These are phyloP conservation scores for Osmoderma eremita DNA, from an alignment of 2,888 invertebrate genomes.

Conservation along the genomic window DNA sequence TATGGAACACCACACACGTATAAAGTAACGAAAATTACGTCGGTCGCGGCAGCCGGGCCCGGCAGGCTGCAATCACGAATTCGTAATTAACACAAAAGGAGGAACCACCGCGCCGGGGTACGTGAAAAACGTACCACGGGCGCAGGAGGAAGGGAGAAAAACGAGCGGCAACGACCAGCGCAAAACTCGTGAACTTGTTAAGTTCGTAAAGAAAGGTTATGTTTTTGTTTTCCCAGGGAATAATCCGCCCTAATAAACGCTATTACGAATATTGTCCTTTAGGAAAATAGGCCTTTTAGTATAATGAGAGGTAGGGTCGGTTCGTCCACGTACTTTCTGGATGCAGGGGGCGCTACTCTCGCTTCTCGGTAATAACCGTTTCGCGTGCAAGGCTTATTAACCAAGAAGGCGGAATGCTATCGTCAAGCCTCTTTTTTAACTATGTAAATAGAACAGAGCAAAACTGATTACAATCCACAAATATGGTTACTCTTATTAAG, in stretches of 20 bases:
- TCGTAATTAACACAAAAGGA: slow-evolving; percentile 31
- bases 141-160: slow-evolving; percentile 2
- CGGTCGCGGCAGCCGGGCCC: not conserved
- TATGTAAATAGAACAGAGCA: slow-evolving; percentile 11
- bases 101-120: slow-evolving; percentile 21
- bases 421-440: slow-evolving; percentile 13
- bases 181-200: slow-evolving; percentile 29
- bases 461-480: no score
- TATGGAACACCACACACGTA: slow-evolving; percentile 22
- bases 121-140: slow-evolving; percentile 15
- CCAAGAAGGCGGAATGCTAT: slow-evolving; percentile 17
- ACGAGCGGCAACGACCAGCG: not conserved
- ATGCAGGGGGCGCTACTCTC: slow-evolving; percentile 43
- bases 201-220: slow-evolving; percentile 42
- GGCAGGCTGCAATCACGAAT: slow-evolving; percentile 17
- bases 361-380: slow-evolving; percentile 54
- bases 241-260: slow-evolving; percentile 51
- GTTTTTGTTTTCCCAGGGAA: slow-evolving; percentile 41
- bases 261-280: slow-evolving; percentile 55
- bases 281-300: slow-evolving; percentile 57
- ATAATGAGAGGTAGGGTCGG: slow-evolving; percentile 55
- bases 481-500: no score
- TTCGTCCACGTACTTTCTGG: slow-evolving; percentile 44
- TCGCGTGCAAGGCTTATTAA: slow-evolving; percentile 51
- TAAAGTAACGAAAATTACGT: slow-evolving; percentile 18